Evolutionary conservation across 2,888 invertebrate genomes (phyloP), one percentile per base, ranked within the genome.

Genomic region (Heteromurus nitidus): DNA sequence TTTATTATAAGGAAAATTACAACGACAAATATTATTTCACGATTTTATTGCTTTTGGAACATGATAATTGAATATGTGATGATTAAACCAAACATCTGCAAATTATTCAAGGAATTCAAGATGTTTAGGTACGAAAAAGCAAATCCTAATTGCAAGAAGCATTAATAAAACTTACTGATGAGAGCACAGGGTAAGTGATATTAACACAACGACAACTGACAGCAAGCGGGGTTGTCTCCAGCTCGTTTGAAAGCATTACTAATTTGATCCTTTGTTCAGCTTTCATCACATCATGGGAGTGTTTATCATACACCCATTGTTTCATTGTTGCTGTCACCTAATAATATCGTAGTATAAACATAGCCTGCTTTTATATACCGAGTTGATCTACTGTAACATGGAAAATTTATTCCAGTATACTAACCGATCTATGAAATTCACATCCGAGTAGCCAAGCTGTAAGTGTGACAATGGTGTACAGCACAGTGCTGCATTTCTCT

Each of bases 141-240:
- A n/a, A n/a, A n/a, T n/a, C n/a, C n/a, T n/a, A n/a, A n/a, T n/a
- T n/a, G n/a, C n/a, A n/a, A n/a, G n/a, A n/a, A n/a, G n/a, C n/a
- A n/a, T n/a, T n/a, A 5, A 50, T 13, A 5, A 18, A 18, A 50
- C 55, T 55, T 69, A 69, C 69, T 0, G 70, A 72, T 0, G 20
- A 72, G 16, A 72, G 16, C 18, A 72, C 42, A 11, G 24, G 3
- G 28, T 72, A 47, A 11, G 70, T 72, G 20, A 70, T 28, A 31
- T 70, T 47, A 11, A 68, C 58, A 62, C 22, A 69, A 62, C 47
- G 5, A 26, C 69, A 69, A 28, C 24, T 47, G 1, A 77, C 31
- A 3, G 55, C 69, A 2, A 58, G 1, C 20, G 68, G 69, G 2
- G 22, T n/a, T 3, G 28, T 20, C 9, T 62, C 64, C 53, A 47